Base-by-base conservation (phyloP, 2,797 vertebrate genomes). In the Sandelia bainsii region DNA sequence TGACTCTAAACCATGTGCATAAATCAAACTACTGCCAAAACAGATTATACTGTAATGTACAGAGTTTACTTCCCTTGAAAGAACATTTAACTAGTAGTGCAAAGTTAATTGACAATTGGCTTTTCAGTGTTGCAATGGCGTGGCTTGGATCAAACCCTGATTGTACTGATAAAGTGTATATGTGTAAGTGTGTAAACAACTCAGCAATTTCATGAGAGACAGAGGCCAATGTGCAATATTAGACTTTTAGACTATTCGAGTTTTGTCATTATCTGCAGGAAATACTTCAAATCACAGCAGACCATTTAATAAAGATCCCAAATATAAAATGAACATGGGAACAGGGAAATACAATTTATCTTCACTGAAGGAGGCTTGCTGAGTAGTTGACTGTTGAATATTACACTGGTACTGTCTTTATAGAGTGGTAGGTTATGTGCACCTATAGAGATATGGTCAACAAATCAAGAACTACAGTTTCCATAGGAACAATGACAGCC, bases 401-500 rank as follows among this genome's bases (percentile, higher is more conserved):
- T 42, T 12, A 64, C 20, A 22, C 45, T 11, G 61, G 25, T 16
- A 75, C 53, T 10, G 42, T 67, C 58, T 68, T 27, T 25, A 42
- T n/a, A 29, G 25, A n/a, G 60, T n/a, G 17, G 63, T 60, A 16
- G 37, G 39, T 45, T 46, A 12, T 59, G 50, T 64, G 58, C 60
- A 54, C 4, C 72, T 23, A 39, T 37, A 69, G 20, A 81, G 72
- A 82, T 71, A 65, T 77, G 67, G 66, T 57, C 48, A 51, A 40
- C 50, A 70, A 64, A 78, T 1, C 4, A 16, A 58, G 68, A 79
- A 71, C 69, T 34, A 57, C 29, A 19, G 81, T 88, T 87, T 85
- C 84, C 72, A 83, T 72, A 72, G 79, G 67, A 91, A 89, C 75
- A 63, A 65, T 79, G 48, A 27, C n/a, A 50, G 44, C 25, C 25